A percentile compares a stretch with the other conserved stretches of the same genome.
Evolutionary conservation across 2,888 invertebrate species (phyloP).

Genomic region (Epirrhoe alternata): DNA sequence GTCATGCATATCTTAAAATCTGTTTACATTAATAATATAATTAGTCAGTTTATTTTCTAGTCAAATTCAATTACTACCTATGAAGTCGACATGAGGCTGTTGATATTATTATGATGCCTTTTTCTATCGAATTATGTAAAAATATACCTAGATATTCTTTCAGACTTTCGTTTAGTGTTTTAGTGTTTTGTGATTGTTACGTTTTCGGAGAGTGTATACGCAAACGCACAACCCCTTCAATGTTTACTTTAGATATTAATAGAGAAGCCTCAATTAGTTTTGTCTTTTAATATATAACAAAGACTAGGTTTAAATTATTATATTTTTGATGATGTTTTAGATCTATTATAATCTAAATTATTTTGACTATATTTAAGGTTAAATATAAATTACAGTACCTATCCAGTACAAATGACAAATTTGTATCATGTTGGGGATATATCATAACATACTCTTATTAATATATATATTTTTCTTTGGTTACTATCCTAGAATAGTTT

Average conservation of each 20-base stretch:
- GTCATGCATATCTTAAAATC: neutral
- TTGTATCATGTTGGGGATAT: conserved; percentile 7
- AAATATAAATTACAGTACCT: conserved; percentile 19
- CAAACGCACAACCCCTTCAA: conserved; percentile 8
- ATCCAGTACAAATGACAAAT: conserved; percentile 19
- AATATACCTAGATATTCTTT: neutral
- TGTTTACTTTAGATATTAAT: neutral
- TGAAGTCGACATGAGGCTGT: conserved; percentile 4
- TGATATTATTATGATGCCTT: neutral
- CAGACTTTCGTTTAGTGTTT: neutral
- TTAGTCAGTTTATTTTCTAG: conserved; percentile 23
- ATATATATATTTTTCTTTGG: neutral
- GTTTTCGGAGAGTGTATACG: neutral
- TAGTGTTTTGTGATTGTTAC: neutral
- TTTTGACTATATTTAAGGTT: conserved; percentile 3
- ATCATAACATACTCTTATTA: neutral
- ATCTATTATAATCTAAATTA: conserved; percentile 5
- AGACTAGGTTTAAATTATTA: neutral
- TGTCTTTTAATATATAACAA: neutral
- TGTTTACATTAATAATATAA: neutral
- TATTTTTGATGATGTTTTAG: conserved; percentile 2
- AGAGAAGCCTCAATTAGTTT: conserved; percentile 9
- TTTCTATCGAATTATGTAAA: neutral
- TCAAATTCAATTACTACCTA: conserved; percentile 1
- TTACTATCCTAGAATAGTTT: conserved; percentile 7